phyloP scores from a whole-genome alignment of 30 jellyfish, hydroid and myxozoan genomes.

The Mastigias papua region DNA sequence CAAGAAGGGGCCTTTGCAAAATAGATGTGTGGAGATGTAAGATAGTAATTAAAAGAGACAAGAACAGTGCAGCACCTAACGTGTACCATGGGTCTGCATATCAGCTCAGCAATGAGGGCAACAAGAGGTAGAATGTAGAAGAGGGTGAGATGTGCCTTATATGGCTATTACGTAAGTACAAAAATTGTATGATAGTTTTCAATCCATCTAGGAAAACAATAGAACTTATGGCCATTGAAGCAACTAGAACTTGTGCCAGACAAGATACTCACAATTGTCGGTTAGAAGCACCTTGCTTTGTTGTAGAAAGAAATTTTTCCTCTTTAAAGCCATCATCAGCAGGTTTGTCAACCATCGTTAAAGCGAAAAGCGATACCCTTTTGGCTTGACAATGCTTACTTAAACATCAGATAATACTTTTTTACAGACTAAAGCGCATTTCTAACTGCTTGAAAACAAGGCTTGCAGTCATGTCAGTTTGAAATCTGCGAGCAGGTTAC shows the following conservation, averaged over 20 bases:
- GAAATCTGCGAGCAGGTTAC: not conserved
- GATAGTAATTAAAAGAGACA: no score
- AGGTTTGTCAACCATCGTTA: not conserved
- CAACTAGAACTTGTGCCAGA: not conserved
- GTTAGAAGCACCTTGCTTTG: not conserved
- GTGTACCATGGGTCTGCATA: no score
- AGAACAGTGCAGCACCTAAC: no score
- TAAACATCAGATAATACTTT: not conserved
- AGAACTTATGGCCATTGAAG: no score
- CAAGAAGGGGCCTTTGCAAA: no score
- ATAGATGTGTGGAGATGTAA: no score
- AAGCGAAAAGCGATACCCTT: not conserved
- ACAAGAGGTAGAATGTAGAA: no score
- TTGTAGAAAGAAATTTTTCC: not conserved
- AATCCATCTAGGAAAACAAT: no score
- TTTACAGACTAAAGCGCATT: not conserved
- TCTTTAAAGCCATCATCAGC: not conserved
- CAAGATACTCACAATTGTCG: not conserved
- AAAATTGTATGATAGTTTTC: no score
- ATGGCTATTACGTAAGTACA: no score
- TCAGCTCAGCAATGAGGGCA: no score
- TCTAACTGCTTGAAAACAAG: not conserved
- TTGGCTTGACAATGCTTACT: not conserved
- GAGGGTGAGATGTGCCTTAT: no score
- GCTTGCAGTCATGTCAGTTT: not conserved